phyloP scores from a whole-genome alignment of 2,113 vertebrate genomes.

The Cacatua alba region DNA sequence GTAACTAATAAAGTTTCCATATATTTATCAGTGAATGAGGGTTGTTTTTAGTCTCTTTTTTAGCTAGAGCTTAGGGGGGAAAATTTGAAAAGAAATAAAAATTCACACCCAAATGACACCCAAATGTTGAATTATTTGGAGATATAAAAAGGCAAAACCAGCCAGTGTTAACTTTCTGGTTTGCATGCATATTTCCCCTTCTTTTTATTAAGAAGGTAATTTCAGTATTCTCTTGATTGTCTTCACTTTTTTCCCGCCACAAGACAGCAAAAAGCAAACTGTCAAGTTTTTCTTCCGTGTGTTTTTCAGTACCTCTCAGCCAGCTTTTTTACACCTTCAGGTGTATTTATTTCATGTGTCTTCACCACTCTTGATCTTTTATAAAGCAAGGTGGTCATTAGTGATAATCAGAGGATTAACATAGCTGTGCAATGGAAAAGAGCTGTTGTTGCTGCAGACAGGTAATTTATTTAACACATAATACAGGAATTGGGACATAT shows the following conservation, averaged over 20 bases:
- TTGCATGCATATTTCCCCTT: not conserved
- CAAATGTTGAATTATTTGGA: not conserved
- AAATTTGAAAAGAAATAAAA: not conserved
- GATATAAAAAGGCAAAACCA: not conserved
- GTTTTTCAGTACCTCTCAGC: not conserved
- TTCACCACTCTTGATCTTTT: not conserved
- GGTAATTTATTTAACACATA: not conserved
- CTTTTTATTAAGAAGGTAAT: not conserved
- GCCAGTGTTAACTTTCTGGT: not conserved
- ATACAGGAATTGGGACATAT: not conserved
- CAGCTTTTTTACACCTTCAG: not conserved
- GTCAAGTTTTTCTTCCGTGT: not conserved
- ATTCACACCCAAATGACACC: not conserved
- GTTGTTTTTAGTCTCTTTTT: not conserved
- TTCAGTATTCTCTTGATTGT: not conserved
- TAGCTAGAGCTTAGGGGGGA: not conserved
- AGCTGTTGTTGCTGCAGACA: not conserved
- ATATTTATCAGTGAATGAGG: not conserved
- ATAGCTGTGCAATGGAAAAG: not conserved
- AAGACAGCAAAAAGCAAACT: not conserved
- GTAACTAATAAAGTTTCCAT: not conserved
- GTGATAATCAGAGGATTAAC: not conserved
- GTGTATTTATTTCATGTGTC: not conserved
- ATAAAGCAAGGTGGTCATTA: not conserved
- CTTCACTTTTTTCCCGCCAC: rapidly evolving